Evolutionary conservation across 2,113 vertebrate species (phyloP).

Genomic region (Eulemur macaco): DNA sequence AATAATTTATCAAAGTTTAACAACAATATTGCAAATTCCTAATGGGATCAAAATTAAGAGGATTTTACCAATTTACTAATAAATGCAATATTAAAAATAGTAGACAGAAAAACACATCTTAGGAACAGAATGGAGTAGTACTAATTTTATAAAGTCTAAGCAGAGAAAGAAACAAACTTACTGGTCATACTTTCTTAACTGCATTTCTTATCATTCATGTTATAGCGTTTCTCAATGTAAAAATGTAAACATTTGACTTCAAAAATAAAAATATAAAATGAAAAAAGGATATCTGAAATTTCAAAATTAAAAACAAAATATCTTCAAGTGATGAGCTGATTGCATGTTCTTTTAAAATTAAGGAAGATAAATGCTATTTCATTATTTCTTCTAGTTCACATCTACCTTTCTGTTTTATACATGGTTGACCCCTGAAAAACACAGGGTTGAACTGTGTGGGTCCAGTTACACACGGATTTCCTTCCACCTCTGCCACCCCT

Average conservation of each 20-base stretch:
- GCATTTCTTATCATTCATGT: constrained; percentile 13
- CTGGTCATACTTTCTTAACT: background rate
- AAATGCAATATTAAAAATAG: background rate
- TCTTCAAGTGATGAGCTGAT: background rate
- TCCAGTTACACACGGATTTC: background rate
- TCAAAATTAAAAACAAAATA: background rate
- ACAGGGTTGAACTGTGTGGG: background rate
- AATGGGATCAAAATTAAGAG: constrained; percentile 6
- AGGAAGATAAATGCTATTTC: background rate
- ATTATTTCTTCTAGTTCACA: background rate
- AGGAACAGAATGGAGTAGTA: background rate
- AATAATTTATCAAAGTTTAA: background rate
- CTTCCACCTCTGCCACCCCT: background rate
- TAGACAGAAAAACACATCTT: background rate
- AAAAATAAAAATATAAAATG: constrained; percentile 23
- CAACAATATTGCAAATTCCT: background rate
- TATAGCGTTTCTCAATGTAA: background rate
- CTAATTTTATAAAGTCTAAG: background rate
- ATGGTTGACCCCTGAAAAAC: background rate
- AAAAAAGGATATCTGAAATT: background rate
- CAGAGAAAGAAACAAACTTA: constrained; percentile 27
- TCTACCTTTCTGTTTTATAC: background rate
- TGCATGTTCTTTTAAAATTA: background rate
- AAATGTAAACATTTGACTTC: constrained; percentile 7
- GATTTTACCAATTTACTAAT: constrained; percentile 31